phyloP scores from a whole-genome alignment of 2,113 vertebrate genomes.

The Dunckerocampus dactyliophorus region DNA sequence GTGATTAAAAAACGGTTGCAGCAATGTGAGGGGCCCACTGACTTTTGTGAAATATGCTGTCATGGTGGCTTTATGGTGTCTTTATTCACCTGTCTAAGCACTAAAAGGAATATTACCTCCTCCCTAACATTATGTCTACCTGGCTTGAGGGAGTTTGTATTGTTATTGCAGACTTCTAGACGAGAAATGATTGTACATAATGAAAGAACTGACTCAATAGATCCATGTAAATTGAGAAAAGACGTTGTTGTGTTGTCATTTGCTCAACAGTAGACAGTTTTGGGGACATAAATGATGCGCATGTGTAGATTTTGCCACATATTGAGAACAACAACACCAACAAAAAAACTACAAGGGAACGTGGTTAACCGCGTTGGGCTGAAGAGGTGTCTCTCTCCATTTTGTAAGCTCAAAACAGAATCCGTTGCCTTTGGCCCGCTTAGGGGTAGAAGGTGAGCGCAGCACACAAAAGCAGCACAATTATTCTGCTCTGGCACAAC shows the following conservation, averaged over 20 bases:
- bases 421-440: conserved; percentile 76
- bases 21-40: too few species aligned
- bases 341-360: conserved; percentile 57
- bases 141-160: not conserved
- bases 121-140: conserved; percentile 8
- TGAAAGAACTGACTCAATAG: not conserved
- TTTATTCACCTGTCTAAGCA: not conserved
- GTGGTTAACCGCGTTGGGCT: conserved; percentile 58
- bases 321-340: conserved; percentile 43
- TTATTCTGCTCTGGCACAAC: conserved; percentile 77
- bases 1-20: too few species aligned
- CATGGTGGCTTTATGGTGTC: conserved; percentile 8
- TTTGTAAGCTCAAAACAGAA: conserved; percentile 73
- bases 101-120: conserved; percentile 6
- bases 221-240: conserved; percentile 1
- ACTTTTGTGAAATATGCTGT: conserved; percentile 12
- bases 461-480: conserved; percentile 71
- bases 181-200: not conserved
- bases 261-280: not conserved
- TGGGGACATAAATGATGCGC: conserved; percentile 23
- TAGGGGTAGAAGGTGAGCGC: conserved; percentile 76
- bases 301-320: conserved; percentile 41
- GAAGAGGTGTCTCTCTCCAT: conserved; percentile 71
- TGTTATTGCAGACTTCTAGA: not conserved
- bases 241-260: not conserved